Conservation (phyloP, 2,113 vertebrate species). For the Sphaerodactylus townsendi region DNA sequence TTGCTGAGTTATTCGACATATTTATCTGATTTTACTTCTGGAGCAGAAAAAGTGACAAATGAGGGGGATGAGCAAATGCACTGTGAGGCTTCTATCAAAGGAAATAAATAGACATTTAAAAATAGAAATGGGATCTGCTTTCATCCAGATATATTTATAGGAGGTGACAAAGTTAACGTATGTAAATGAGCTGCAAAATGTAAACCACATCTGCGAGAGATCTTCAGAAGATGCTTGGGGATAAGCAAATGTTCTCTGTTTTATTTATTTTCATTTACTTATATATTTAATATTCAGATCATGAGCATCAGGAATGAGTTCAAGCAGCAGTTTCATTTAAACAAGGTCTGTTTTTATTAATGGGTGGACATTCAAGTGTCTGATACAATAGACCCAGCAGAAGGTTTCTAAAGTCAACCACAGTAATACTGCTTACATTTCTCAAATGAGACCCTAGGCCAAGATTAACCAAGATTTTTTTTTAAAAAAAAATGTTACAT, state of each 20-base stretch:
- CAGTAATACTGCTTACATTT: neutral
- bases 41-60: constrained; percentile 16
- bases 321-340: neutral
- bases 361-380: neutral
- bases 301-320: neutral
- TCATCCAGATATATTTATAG: neutral
- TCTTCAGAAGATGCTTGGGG: neutral
- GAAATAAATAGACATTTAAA: neutral
- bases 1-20: neutral
- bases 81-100: neutral
- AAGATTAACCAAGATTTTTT: neutral
- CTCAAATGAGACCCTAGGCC: neutral
- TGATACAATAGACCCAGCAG: no score
- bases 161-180: constrained; percentile 1
- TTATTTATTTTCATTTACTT: no score
- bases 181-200: neutral
- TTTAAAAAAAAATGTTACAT: no score
- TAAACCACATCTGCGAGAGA: neutral
- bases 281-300: no score
- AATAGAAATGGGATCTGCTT: neutral
- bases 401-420: neutral
- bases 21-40: neutral
- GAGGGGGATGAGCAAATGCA: neutral
- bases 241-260: neutral
- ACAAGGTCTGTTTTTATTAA: neutral